These are phyloP conservation scores for Xestia ashworthii DNA, from an alignment of 2,888 invertebrate species.

Conservation along the genomic window DNA sequence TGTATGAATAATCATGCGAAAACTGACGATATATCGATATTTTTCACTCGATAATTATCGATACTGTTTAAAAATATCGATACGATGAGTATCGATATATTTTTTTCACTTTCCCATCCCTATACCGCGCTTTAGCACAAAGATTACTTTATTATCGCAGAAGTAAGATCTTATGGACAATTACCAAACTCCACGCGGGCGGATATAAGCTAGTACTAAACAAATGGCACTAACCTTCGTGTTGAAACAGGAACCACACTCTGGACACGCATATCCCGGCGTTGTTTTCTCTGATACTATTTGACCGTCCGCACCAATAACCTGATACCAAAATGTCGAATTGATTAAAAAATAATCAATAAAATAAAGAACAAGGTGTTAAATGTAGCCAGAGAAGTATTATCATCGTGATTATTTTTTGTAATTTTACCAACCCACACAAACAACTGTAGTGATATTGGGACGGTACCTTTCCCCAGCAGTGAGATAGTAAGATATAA, in stretches of 20 bases:
- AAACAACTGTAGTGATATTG: background rate
- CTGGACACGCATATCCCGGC: slow-evolving; percentile 86
- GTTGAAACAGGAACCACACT: slow-evolving; percentile 89
- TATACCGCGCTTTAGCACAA: too few species aligned
- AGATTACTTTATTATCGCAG: too few species aligned
- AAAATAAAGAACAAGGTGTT: background rate
- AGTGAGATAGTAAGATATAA: background rate
- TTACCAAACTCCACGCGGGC: too few species aligned
- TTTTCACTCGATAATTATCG: too few species aligned
- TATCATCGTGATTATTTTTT: background rate
- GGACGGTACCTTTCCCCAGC: background rate
- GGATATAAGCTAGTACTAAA: background rate
- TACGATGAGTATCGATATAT: too few species aligned
- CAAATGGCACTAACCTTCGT: slow-evolving; percentile 80
- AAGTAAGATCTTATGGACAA: too few species aligned
- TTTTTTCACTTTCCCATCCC: too few species aligned
- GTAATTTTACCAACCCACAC: background rate
- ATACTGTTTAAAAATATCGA: too few species aligned
- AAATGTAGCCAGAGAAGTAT: background rate
- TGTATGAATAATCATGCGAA: too few species aligned
- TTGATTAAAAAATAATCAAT: background rate
- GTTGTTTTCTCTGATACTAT: slow-evolving; percentile 83
- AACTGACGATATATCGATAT: too few species aligned
- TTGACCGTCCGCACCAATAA: slow-evolving; percentile 87
- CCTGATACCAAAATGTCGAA: slow-evolving; percentile 68